A percentile compares a stretch with the other conserved stretches of the same genome.
phyloP scores from a whole-genome alignment of 1,140 invertebrate species.

The Drosophila littoralis region DNA sequence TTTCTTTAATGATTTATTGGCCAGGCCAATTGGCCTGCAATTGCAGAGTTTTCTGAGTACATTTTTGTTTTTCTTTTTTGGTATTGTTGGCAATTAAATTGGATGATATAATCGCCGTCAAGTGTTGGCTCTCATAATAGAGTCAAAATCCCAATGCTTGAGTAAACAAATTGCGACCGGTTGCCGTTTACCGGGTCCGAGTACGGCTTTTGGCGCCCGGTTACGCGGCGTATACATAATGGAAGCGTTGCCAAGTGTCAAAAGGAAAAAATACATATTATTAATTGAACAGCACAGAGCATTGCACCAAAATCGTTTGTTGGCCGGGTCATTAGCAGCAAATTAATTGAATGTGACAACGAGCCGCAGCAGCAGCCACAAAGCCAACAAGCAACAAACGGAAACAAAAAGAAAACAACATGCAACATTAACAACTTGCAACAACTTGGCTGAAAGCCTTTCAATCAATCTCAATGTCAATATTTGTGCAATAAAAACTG shows the following conservation, averaged over 20 bases:
- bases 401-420: background rate
- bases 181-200: conserved; percentile 2
- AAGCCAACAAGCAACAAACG: conserved; percentile 19
- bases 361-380: conserved; percentile 7
- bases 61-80: conserved; percentile 13
- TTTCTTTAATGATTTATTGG: conserved; percentile 11
- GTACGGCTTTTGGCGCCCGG: conserved; percentile 10
- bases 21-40: conserved; percentile 15
- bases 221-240: conserved; percentile 37
- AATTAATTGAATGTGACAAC: conserved; percentile 50
- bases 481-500: conserved; percentile 61
- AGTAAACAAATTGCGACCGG: conserved; percentile 35
- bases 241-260: conserved; percentile 27
- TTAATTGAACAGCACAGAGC: conserved; percentile 34
- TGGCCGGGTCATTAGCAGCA: conserved; percentile 49
- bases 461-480: conserved; percentile 53
- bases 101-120: conserved; percentile 39
- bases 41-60: background rate
- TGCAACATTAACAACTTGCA: conserved; percentile 7
- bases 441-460: conserved; percentile 45
- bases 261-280: conserved; percentile 35
- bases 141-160: conserved; percentile 33
- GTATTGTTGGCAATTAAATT: conserved; percentile 33
- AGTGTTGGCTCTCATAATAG: conserved; percentile 6
- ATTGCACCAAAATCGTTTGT: conserved; percentile 34